A percentile compares a stretch with the other conserved stretches of the same genome.
These are phyloP conservation scores for Triplophysa dalaica DNA, from an alignment of 2,113 vertebrate species.

Conservation along the genomic window DNA sequence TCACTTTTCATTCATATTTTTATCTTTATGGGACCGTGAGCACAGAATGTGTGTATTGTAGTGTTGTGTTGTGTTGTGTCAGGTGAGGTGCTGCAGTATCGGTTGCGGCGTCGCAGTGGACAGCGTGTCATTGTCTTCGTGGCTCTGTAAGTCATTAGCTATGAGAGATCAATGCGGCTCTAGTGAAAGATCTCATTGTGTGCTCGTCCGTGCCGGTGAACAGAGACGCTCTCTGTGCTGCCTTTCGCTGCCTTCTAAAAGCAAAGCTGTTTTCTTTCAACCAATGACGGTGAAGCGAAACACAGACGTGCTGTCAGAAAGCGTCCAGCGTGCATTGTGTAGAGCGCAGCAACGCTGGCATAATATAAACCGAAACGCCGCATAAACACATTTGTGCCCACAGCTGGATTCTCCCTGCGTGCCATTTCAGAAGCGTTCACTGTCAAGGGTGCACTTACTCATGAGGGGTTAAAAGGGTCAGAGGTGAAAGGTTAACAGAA, in stretches of 20 bases:
- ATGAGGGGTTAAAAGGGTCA: neutral
- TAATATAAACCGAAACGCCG: neutral
- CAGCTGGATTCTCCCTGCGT: slow-evolving; percentile 41
- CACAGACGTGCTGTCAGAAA: neutral
- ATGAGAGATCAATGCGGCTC: slow-evolving; percentile 51
- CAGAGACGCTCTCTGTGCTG: slow-evolving; percentile 43
- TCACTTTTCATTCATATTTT: neutral
- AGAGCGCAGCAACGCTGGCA: neutral
- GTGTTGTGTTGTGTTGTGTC: neutral
- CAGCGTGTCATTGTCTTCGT: slow-evolving; percentile 51
- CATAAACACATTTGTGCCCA: neutral
- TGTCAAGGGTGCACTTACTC: slow-evolving; percentile 21
- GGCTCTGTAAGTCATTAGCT: slow-evolving; percentile 39
- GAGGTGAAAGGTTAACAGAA: neutral
- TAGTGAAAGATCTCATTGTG: slow-evolving; percentile 60
- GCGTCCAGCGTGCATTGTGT: neutral
- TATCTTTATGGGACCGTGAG: no score
- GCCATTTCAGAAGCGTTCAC: neutral
- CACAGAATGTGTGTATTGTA: neutral
- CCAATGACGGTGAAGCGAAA: neutral
- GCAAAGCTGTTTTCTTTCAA: slow-evolving; percentile 12
- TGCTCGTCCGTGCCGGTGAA: slow-evolving; percentile 40
- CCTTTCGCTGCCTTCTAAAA: slow-evolving; percentile 4
- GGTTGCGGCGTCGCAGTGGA: neutral
- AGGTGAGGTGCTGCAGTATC: neutral